phyloP scores from a whole-genome alignment of 2,888 invertebrate species.

The Rhyacophila evoluta region DNA sequence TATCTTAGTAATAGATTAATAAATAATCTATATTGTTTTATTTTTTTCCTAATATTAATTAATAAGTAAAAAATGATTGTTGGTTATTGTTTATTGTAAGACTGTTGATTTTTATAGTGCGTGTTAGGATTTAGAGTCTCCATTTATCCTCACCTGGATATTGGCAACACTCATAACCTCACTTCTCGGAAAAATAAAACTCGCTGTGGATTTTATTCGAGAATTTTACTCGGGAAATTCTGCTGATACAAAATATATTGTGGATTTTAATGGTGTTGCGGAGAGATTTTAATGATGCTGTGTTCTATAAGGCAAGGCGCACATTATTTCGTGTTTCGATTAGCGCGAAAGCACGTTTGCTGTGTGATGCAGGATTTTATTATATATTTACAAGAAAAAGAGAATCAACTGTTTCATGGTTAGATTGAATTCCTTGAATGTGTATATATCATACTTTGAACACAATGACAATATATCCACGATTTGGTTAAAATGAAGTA shows the following conservation, averaged over 20 bases:
- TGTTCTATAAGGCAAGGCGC: conserved; percentile 11
- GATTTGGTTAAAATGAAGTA: no score
- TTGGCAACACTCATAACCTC: background rate
- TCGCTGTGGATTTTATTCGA: conserved; percentile 27
- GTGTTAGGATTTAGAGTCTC: no score
- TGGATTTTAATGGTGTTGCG: conserved; percentile 40
- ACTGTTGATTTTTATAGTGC: no score
- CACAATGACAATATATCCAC: no score
- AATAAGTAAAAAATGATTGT: no score
- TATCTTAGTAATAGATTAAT: no score
- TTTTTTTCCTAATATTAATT: no score
- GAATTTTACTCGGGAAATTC: conserved; percentile 44
- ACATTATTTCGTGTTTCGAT: conserved; percentile 14
- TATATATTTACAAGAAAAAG: background rate
- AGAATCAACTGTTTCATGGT: background rate
- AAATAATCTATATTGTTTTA: no score
- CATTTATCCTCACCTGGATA: no score
- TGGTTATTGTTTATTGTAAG: no score
- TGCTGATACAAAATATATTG: conserved; percentile 39
- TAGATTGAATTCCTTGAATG: no score
- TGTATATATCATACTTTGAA: no score
- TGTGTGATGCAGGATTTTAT: background rate
- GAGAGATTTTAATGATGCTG: conserved; percentile 41
- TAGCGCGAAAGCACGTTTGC: conserved; percentile 3
- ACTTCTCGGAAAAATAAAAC: conserved; percentile 39